Conservation (phyloP, 2,113 vertebrate genomes). For the Nansenia antarctica region DNA sequence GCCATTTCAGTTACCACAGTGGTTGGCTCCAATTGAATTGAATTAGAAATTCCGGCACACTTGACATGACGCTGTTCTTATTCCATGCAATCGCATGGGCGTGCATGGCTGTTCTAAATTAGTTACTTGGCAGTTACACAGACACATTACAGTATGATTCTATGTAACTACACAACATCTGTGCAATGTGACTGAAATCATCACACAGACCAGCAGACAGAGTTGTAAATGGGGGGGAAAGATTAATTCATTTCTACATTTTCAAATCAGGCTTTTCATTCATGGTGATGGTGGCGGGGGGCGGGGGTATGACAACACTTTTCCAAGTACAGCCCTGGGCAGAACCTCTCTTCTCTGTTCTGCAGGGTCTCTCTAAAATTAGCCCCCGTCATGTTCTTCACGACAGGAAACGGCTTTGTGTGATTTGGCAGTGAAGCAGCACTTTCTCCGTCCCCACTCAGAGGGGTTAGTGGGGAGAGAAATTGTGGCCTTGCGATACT, state of each 20-base stretch:
- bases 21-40: background rate
- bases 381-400: conserved; percentile 63
- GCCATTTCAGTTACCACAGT: background rate
- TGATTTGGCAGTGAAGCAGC: conserved; percentile 72
- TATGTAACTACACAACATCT: background rate
- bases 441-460: conserved; percentile 63
- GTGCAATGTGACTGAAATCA: background rate
- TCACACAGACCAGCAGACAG: background rate
- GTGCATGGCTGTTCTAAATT: too few relatives aligned
- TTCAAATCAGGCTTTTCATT: conserved; percentile 20
- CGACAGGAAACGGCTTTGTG: conserved; percentile 71
- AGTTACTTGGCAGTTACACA: background rate
- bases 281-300: too few relatives aligned
- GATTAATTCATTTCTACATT: conserved; percentile 8
- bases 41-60: background rate
- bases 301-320: conserved; percentile 39
- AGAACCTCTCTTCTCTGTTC: conserved; percentile 44
- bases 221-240: conserved; percentile 3
- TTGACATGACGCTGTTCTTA: too few relatives aligned
- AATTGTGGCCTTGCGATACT: conserved; percentile 34
- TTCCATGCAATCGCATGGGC: too few relatives aligned
- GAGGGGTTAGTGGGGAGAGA: conserved; percentile 18
- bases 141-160: background rate
- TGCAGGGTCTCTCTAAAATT: conserved; percentile 67
- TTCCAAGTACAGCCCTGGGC: conserved; percentile 38